A percentile compares a stretch with the other conserved stretches of the same genome.
Conservation (phyloP, 2,888 invertebrate genomes). For the Thymelicus sylvestris region DNA sequence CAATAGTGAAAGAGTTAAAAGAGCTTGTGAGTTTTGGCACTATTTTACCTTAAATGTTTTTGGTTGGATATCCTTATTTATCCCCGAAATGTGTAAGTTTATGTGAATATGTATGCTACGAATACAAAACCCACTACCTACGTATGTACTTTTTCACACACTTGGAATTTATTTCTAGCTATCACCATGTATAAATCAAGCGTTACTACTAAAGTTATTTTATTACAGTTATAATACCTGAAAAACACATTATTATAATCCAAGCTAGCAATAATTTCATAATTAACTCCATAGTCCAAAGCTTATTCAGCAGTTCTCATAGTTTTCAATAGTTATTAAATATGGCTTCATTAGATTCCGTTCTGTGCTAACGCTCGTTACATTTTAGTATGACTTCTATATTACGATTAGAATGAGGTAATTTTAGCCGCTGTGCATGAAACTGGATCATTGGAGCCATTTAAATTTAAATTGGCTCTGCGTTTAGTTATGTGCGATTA, state of each 20-base stretch:
- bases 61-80: too few species aligned
- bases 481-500: not conserved
- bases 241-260: conserved; percentile 13
- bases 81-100: too few species aligned
- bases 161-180: not conserved
- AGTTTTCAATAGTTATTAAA: conserved; percentile 31
- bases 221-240: not conserved
- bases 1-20: too few species aligned
- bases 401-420: conserved; percentile 7
- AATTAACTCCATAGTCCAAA: conserved; percentile 25
- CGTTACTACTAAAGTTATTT: not conserved
- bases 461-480: not conserved
- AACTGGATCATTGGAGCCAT: conserved; percentile 4
- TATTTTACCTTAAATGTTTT: too few species aligned
- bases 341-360: conserved; percentile 26
- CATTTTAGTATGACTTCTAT: conserved; percentile 12
- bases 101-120: too few species aligned
- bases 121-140: too few species aligned
- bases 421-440: conserved; percentile 2
- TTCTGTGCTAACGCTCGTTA: conserved; percentile 11
- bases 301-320: conserved; percentile 24
- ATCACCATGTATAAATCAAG: not conserved
- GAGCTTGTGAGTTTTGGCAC: too few species aligned
- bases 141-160: not conserved
- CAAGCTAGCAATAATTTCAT: conserved; percentile 15